Percentiles rank a stretch among this genome's conserved stretches.
Conservation (phyloP, 1,140 invertebrate genomes). For the Oncopodura yosiiana region DNA sequence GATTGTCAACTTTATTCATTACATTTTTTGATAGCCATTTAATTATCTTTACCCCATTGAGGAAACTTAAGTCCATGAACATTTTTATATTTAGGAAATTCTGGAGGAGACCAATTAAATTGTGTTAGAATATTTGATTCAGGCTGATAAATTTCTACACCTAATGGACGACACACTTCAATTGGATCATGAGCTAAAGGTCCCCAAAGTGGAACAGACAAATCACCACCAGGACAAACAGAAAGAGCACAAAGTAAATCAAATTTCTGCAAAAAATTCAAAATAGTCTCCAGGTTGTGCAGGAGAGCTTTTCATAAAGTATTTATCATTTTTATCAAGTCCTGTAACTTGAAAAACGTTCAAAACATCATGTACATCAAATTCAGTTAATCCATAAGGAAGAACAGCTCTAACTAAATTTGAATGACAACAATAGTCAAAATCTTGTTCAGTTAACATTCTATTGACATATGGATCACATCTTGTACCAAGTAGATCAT, state of each 20-base stretch:
- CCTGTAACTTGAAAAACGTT: slow-evolving; percentile 47
- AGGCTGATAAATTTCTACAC: slow-evolving; percentile 41
- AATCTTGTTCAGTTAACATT: slow-evolving; percentile 41
- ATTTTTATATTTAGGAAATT: slow-evolving; percentile 10
- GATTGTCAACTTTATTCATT: too few species aligned
- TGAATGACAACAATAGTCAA: slow-evolving; percentile 42
- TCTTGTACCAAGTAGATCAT: slow-evolving; percentile 43
- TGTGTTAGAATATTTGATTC: neutral
- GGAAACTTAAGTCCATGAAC: slow-evolving; percentile 25
- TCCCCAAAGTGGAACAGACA: slow-evolving; percentile 29
- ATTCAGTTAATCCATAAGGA: slow-evolving; percentile 41
- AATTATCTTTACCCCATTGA: slow-evolving; percentile 11
- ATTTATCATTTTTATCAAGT: slow-evolving; percentile 41
- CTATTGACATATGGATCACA: slow-evolving; percentile 46
- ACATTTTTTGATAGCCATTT: neutral
- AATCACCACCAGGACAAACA: slow-evolving; percentile 42
- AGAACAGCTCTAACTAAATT: slow-evolving; percentile 42
- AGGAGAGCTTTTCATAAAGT: slow-evolving; percentile 45
- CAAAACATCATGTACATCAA: slow-evolving; percentile 46
- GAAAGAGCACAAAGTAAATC: slow-evolving; percentile 44
- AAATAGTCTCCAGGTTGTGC: slow-evolving; percentile 44
- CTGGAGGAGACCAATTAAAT: slow-evolving; percentile 18
- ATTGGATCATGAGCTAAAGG: slow-evolving; percentile 34
- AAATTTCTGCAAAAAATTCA: slow-evolving; percentile 47
- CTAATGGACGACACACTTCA: slow-evolving; percentile 41